Conservation (phyloP, 2,797 vertebrate species). For the Oreortyx pictus region DNA sequence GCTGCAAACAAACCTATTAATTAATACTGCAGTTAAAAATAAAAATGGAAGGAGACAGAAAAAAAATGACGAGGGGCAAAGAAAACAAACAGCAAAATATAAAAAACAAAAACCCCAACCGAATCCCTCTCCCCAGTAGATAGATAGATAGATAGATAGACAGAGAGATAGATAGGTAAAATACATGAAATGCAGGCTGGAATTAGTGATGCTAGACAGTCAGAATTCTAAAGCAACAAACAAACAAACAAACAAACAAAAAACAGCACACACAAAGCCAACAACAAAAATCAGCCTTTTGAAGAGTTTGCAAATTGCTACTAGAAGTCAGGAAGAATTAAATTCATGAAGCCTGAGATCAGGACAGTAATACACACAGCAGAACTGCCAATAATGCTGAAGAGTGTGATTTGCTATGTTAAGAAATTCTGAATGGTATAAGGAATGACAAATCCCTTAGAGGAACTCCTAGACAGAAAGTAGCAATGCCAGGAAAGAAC, state of each 20-base stretch:
- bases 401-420: background rate
- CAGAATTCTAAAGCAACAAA: background rate
- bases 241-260: background rate
- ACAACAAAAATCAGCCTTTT: background rate
- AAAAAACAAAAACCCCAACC: background rate
- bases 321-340: constrained; percentile 34
- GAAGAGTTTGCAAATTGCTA: constrained; percentile 12
- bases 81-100: background rate
- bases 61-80: background rate
- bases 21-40: background rate
- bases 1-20: background rate
- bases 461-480: constrained; percentile 7
- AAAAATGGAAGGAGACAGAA: background rate
- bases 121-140: too few species aligned
- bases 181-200: background rate
- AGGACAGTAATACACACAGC: background rate
- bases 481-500: background rate
- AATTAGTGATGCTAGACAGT: background rate
- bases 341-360: background rate
- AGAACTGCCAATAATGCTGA: constrained; percentile 24
- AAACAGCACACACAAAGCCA: background rate
- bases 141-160: too few species aligned
- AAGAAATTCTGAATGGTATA: constrained; percentile 52
- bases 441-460: background rate
- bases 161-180: too few species aligned